phyloP scores from a whole-genome alignment of 2,113 vertebrate species.

The Silurus glanis region DNA sequence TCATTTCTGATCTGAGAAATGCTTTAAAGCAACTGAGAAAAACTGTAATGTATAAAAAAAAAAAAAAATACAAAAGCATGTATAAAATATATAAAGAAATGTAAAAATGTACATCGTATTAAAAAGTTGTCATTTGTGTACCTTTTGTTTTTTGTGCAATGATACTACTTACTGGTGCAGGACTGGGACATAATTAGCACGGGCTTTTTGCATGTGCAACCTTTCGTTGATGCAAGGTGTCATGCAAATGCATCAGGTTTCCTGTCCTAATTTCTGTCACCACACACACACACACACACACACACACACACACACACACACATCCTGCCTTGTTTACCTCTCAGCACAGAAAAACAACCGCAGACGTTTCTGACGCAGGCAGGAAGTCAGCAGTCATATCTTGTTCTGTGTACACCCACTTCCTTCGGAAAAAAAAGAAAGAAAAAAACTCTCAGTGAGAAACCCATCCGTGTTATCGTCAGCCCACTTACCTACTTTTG shows the following conservation, averaged over 20 bases:
- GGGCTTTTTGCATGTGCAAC: conserved; percentile 35
- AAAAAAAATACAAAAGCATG: no score
- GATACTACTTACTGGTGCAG: conserved; percentile 3
- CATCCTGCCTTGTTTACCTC: conserved; percentile 63
- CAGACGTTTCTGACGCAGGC: conserved; percentile 62
- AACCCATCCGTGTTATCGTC: conserved; percentile 37
- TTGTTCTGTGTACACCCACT: conserved; percentile 59
- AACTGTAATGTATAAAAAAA: no score
- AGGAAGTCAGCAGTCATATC: conserved; percentile 48
- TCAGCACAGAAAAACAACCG: conserved; percentile 59
- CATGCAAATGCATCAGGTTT: conserved; percentile 31
- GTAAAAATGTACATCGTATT: no score
- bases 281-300: neutral
- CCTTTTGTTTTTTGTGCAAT: neutral
- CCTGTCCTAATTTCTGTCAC: conserved; percentile 15
- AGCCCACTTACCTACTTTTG: conserved; percentile 54
- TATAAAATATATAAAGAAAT: no score
- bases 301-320: conserved; percentile 1
- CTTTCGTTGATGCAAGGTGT: conserved; percentile 44
- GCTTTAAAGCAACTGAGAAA: no score
- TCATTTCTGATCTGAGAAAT: no score
- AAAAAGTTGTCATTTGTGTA: neutral
- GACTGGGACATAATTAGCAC: conserved; percentile 23
- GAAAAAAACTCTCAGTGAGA: conserved; percentile 58
- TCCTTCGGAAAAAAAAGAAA: conserved; percentile 71